Conservation (phyloP, 2,888 invertebrate genomes). For the Netelia virgata region DNA sequence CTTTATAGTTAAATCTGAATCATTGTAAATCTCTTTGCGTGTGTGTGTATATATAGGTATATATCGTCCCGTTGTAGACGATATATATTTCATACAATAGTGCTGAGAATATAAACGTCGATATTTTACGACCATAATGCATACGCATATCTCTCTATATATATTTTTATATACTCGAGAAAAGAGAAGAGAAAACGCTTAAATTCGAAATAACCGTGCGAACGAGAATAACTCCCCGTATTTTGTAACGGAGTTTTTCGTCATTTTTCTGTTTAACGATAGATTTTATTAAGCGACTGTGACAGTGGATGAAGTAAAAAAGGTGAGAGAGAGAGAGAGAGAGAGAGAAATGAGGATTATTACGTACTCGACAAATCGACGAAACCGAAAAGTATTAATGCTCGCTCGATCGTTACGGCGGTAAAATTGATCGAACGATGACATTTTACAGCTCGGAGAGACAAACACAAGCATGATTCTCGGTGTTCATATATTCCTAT, state of each 20-base stretch:
- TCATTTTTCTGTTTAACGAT: neutral
- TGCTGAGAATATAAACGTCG: conserved; percentile 33
- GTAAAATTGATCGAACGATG: neutral
- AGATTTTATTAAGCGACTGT: neutral
- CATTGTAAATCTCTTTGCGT: conserved; percentile 16
- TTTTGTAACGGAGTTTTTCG: neutral
- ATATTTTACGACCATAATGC: conserved; percentile 71
- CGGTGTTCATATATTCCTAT: neutral
- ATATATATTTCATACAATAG: conserved; percentile 47
- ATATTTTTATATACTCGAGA: conserved; percentile 36
- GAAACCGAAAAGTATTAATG: neutral
- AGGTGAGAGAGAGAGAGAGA: neutral
- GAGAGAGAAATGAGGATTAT: neutral
- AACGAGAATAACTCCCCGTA: conserved; percentile 67
- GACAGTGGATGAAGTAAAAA: neutral
- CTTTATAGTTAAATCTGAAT: conserved; percentile 54
- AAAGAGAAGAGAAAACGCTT: conserved; percentile 58
- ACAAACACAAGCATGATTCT: neutral
- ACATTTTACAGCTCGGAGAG: neutral
- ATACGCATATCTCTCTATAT: conserved; percentile 9
- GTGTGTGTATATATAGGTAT: neutral
- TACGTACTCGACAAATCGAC: too few species aligned
- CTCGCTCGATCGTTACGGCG: neutral
- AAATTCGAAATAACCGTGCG: conserved; percentile 78
- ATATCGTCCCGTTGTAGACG: conserved; percentile 29